Evolutionary conservation across 2,888 invertebrate species (phyloP).

Genomic region (Cetonia aurata): DNA sequence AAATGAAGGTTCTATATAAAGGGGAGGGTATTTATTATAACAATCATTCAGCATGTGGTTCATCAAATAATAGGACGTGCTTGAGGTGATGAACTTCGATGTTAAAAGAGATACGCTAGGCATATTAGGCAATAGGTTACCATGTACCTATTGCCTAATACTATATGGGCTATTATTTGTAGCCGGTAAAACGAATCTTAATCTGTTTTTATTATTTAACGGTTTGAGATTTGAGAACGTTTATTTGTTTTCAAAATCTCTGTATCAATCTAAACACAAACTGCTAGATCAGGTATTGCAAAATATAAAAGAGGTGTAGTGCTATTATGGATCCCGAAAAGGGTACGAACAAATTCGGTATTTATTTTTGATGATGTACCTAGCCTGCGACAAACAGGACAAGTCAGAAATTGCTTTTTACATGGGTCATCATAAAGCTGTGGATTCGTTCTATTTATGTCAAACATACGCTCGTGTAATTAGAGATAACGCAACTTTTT

Average conservation of each 20-base stretch:
- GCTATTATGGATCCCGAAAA: constrained; percentile 52
- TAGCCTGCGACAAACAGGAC: constrained; percentile 57
- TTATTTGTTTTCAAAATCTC: constrained; percentile 59
- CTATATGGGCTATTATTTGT: constrained; percentile 52
- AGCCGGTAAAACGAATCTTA: constrained; percentile 62
- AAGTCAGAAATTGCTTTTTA: constrained; percentile 55
- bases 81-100: not conserved
- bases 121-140: no score
- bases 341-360: constrained; percentile 57
- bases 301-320: constrained; percentile 52
- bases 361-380: constrained; percentile 64
- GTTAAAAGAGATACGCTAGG: constrained; percentile 45
- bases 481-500: constrained; percentile 60
- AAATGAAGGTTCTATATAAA: not conserved
- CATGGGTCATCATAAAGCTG: constrained; percentile 58
- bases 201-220: constrained; percentile 57
- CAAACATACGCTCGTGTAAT: constrained; percentile 60
- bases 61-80: not conserved
- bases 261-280: constrained; percentile 57
- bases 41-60: not conserved
- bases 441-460: constrained; percentile 60
- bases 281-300: constrained; percentile 52
- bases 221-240: constrained; percentile 61
- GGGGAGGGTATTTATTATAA: not conserved
- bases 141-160: constrained; percentile 33